Evolutionary conservation across 1,140 invertebrate species (phyloP).

Genomic region (Diabrotica virgifera): DNA sequence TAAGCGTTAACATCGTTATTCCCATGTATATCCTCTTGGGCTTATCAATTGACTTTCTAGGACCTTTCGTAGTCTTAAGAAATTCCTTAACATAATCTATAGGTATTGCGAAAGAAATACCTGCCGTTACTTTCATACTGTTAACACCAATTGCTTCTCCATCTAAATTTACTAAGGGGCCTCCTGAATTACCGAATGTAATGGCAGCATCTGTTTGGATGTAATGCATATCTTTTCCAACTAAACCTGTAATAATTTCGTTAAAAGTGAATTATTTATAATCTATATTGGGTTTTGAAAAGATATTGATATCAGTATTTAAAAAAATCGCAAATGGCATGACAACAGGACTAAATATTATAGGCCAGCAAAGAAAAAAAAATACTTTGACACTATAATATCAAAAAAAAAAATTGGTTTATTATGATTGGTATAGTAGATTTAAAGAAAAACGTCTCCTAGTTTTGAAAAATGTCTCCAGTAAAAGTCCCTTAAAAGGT

Average conservation of each 20-base stretch:
- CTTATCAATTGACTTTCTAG: conserved; percentile 32
- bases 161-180: conserved; percentile 88
- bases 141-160: conserved; percentile 94
- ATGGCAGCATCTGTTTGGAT: conserved; percentile 96
- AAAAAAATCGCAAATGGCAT: too few relatives aligned
- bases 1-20: conserved; percentile 84
- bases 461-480: too few relatives aligned
- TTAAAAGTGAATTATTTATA: too few relatives aligned
- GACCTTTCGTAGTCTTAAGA: conserved; percentile 58
- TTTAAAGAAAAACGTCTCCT: too few relatives aligned
- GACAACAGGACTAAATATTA: too few relatives aligned
- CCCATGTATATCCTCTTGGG: conserved; percentile 69
- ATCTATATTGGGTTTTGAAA: too few relatives aligned
- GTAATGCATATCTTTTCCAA: conserved; percentile 80
- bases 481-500: too few relatives aligned
- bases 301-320: too few relatives aligned
- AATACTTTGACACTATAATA: too few relatives aligned
- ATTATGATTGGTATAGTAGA: too few relatives aligned
- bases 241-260: conserved; percentile 56
- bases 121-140: conserved; percentile 86
- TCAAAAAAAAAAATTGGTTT: too few relatives aligned
- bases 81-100: conserved; percentile 82
- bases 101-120: conserved; percentile 95
- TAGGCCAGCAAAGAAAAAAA: too few relatives aligned
- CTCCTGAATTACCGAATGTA: conserved; percentile 93